Evolutionary conservation across 2,888 invertebrate species (phyloP).

Genomic region (Acrobasis repandana): DNA sequence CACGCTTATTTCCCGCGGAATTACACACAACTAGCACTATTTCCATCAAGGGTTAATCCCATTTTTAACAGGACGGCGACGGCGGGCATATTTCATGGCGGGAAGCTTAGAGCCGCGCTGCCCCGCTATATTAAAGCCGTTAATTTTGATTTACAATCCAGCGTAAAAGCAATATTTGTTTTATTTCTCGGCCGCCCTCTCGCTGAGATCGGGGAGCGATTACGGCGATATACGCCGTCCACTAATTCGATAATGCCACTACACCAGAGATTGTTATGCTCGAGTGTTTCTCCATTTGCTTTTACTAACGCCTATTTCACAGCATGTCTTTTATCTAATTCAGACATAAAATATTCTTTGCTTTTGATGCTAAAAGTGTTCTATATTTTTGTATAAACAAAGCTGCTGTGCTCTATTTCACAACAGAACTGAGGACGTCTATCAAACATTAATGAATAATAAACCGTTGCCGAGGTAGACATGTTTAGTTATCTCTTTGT

Average conservation of each 20-base stretch:
- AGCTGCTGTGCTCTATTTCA: not conserved
- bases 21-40: conserved; percentile 75
- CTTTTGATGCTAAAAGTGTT: too few species aligned
- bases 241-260: conserved; percentile 75
- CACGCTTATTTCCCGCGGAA: conserved; percentile 56
- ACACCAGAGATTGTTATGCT: conserved; percentile 57
- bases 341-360: not conserved
- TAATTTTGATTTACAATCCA: conserved; percentile 83
- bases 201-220: conserved; percentile 66
- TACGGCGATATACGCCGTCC: conserved; percentile 64
- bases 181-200: conserved; percentile 73
- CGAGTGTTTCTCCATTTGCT: conserved; percentile 53
- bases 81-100: conserved; percentile 79
- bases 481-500: conserved; percentile 49
- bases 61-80: conserved; percentile 79
- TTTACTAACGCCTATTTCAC: conserved; percentile 23
- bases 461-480: conserved; percentile 25
- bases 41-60: conserved; percentile 80
- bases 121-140: conserved; percentile 81
- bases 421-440: not conserved
- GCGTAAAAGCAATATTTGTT: conserved; percentile 82
- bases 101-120: conserved; percentile 76
- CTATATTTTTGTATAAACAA: not conserved
- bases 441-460: conserved; percentile 20
- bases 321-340: conserved; percentile 5